Evolutionary conservation across 1,140 invertebrate genomes (phyloP).

Genomic region (Drosophila serrata): DNA sequence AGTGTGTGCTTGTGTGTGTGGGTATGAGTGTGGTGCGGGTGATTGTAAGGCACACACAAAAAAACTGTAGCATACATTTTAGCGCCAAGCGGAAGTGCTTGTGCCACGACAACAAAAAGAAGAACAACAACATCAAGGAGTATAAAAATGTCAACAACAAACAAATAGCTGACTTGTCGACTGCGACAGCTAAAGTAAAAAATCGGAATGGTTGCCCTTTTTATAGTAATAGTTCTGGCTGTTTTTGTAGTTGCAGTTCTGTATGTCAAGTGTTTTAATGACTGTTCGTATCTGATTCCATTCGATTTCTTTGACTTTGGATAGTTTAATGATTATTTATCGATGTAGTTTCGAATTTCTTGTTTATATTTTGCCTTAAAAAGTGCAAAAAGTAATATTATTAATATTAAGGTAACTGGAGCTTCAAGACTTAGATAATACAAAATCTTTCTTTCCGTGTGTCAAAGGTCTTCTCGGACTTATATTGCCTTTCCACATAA

Average conservation of each 20-base stretch:
- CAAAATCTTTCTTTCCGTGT: conserved; percentile 1
- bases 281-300: background rate
- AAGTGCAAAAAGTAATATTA: too few species aligned
- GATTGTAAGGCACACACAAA: conserved; percentile 18
- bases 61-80: conserved; percentile 69
- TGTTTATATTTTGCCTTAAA: too few species aligned
- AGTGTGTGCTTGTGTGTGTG: conserved; percentile 8
- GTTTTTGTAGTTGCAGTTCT: conserved; percentile 10
- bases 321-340: background rate
- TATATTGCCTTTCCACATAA: conserved; percentile 22
- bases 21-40: background rate
- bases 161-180: conserved; percentile 36
- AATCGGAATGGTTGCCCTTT: conserved; percentile 21
- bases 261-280: conserved; percentile 43
- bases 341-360: conserved; percentile 1
- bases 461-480: conserved; percentile 13
- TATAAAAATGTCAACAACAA: conserved; percentile 49
- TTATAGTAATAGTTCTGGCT: conserved; percentile 16
- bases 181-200: conserved; percentile 31
- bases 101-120: conserved; percentile 51
- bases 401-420: too few species aligned
- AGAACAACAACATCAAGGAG: conserved; percentile 47
- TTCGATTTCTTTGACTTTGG: background rate
- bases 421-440: background rate
- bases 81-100: conserved; percentile 72